phyloP scores from a whole-genome alignment of 2,888 invertebrate species.

The Peribatodes rhomboidaria region DNA sequence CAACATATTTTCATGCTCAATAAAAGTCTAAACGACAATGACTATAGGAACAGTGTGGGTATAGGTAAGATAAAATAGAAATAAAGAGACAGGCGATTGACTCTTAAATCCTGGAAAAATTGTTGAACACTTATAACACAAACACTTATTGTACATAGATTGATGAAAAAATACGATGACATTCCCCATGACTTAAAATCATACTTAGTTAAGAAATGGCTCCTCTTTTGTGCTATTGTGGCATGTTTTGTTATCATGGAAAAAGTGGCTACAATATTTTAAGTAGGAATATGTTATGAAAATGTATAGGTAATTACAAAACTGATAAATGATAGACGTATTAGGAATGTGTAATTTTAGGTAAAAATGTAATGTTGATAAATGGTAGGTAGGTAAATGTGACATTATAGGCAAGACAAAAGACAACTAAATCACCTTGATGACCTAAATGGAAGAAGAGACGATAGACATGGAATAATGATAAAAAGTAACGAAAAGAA shows the following conservation, averaged over 20 bases:
- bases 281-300: neutral
- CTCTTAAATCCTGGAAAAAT: neutral
- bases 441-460: slow-evolving; percentile 31
- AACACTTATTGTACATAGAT: neutral
- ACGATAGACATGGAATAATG: slow-evolving; percentile 22
- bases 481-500: slow-evolving; percentile 15
- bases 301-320: neutral
- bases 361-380: slow-evolving; percentile 1
- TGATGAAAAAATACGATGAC: neutral
- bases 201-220: neutral
- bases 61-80: too few relatives aligned
- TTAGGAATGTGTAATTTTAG: slow-evolving; percentile 1
- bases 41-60: too few relatives aligned
- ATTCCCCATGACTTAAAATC: neutral
- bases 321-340: neutral
- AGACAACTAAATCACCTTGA: slow-evolving; percentile 15
- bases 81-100: neutral
- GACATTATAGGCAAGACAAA: neutral
- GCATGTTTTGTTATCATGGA: neutral
- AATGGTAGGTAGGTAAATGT: neutral
- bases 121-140: neutral
- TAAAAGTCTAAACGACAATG: neutral
- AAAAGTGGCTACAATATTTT: neutral
- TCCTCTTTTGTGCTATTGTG: neutral
- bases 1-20: neutral